These are phyloP conservation scores for Chelidonichthys spinosus DNA, from an alignment of 2,797 vertebrate genomes.

Conservation along the genomic window DNA sequence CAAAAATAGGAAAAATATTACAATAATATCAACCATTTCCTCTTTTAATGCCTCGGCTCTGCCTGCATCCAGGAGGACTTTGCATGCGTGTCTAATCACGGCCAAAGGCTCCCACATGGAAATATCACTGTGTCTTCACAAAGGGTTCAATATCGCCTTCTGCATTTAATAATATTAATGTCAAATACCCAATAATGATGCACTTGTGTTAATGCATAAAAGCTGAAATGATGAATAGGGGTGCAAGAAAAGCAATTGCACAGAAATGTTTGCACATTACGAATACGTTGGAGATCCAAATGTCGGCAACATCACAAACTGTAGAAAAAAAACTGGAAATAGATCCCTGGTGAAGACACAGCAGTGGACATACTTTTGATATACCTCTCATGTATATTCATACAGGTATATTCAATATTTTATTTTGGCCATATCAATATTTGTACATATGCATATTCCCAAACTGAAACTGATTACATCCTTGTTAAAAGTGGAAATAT, in stretches of 20 bases:
- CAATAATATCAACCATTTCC: slow-evolving; percentile 33
- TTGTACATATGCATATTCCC: slow-evolving; percentile 4
- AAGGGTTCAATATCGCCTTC: slow-evolving; percentile 5
- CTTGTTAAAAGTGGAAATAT: slow-evolving; percentile 4
- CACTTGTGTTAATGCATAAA: neutral
- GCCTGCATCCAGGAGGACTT: slow-evolving; percentile 17
- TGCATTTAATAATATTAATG: neutral
- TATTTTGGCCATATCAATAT: slow-evolving; percentile 32
- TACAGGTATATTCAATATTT: slow-evolving; percentile 7
- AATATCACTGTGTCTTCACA: slow-evolving; percentile 40
- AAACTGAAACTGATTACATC: neutral
- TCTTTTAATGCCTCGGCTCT: slow-evolving; percentile 32
- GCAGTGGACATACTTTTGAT: slow-evolving; percentile 15
- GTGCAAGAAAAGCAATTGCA: neutral
- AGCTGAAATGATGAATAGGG: neutral
- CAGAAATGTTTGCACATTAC: neutral
- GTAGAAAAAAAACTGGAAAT: neutral
- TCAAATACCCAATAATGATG: neutral
- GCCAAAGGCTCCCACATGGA: slow-evolving; percentile 43
- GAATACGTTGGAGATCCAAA: neutral
- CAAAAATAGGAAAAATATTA: slow-evolving; percentile 50
- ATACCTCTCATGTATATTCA: slow-evolving; percentile 4
- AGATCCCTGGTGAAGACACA: slow-evolving; percentile 36
- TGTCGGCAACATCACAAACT: neutral
- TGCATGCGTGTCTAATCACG: neutral